Base-by-base conservation (phyloP, 2,113 vertebrate species). In the Myotis brandtii region DNA sequence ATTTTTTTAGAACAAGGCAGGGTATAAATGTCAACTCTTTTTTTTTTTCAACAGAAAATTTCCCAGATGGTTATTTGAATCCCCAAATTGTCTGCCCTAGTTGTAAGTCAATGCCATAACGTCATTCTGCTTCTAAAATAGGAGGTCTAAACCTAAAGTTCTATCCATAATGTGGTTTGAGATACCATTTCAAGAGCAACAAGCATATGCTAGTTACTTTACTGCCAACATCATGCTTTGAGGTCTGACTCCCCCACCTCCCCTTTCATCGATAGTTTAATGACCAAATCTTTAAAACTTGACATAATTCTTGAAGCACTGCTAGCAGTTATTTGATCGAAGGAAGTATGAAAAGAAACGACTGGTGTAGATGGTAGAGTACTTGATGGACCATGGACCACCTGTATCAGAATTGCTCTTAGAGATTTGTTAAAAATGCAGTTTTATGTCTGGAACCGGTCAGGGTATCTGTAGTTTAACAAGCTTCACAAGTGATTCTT, bases 51-150 rank as follows among this genome's bases (percentile, higher is more conserved):
- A 87, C 91, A 94, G 90, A 92, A 95, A 95, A 82, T 92, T 96
- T 93, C 81, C 91, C 97, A 96, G 91, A 89, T 97, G 82, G 92
- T 79, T 95, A 59, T 59, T 91, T 87, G 79, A 96, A 95, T 96
- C 80, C 91, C 95, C 72, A 91, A 84, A 96, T 94, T 96, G 80
- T 70, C 59, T 18, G 96, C 93, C 92, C 72, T 98, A 43, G 80
- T 93, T 73, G 92, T 94, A 95, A 94, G 86, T 95, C 93, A 95
- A 76, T 94, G 83, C 64, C 70, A 43, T 97, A 80, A 94, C 40
- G 40, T 88, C 93, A 89, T 93, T 81, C 69, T 97, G 52, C 91
- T 95, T 95, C 94, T 95, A 97, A 98, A 97, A 89, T 91, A 80
- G 96, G 91, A 95, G 43, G 1, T 7, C 76, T 70, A 43, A 96